These are phyloP conservation scores for Diaperis boleti DNA, from an alignment of 2,888 invertebrate genomes.

Conservation along the genomic window DNA sequence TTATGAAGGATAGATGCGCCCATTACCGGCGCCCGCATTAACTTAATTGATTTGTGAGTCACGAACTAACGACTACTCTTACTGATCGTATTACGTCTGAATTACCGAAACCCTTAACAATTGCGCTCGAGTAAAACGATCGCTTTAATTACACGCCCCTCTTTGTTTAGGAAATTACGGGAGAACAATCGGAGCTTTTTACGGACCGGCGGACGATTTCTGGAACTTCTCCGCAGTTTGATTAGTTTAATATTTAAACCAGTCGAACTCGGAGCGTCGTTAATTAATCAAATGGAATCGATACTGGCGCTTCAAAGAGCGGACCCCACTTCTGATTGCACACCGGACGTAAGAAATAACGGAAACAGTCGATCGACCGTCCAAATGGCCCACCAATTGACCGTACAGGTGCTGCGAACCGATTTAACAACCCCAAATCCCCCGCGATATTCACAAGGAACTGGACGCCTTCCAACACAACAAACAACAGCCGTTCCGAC, in stretches of 20 bases:
- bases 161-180: conserved; percentile 2
- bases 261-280: conserved; percentile 5
- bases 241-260: conserved; percentile 13
- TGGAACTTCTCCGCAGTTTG: conserved; percentile 1
- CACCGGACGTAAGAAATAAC: too few species aligned
- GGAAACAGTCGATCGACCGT: conserved; percentile 3
- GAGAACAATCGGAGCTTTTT: background rate
- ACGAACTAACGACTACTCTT: conserved; percentile 15
- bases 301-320: background rate
- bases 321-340: background rate
- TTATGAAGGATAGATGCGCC: conserved; percentile 18
- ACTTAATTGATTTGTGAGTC: conserved; percentile 30
- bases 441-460: conserved; percentile 13
- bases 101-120: conserved; percentile 21
- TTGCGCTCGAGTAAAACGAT: conserved; percentile 6
- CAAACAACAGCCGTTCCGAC: background rate
- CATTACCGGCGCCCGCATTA: conserved; percentile 17
- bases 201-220: background rate
- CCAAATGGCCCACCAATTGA: conserved; percentile 12
- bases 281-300: conserved; percentile 7
- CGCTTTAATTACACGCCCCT: conserved; percentile 5
- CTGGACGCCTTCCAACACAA: conserved; percentile 11
- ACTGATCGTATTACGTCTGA: conserved; percentile 16
- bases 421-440: conserved; percentile 5
- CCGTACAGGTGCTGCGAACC: conserved; percentile 16